Base-by-base conservation (phyloP, 2,797 vertebrate genomes). In the Zenarchopterus dispar region DNA sequence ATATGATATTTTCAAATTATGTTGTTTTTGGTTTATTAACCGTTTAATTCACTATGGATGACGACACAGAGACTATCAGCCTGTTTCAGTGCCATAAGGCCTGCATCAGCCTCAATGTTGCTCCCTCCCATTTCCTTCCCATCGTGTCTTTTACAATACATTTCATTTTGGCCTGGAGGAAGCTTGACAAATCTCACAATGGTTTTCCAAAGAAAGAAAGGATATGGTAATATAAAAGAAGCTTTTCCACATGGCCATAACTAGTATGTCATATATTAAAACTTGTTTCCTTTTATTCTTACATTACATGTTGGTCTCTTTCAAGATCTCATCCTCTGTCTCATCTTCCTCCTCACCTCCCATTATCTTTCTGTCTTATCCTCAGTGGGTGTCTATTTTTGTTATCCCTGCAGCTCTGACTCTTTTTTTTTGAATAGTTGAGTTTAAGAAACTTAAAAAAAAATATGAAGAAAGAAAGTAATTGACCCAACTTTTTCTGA, bases 71-170 rank as follows among this genome's bases (percentile, higher is more conserved):
- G 63, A 62, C 70, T 54, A 41, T 67, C 77, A 84, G 77, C 71
- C 75, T 50, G 51, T 71, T 62, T 59, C 53, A 18, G 36, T 46
- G 50, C 36, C 54, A 15, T 43, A 69, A 69, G 61, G 58, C 56
- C 66, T 42, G 58, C 42, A 49, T 62, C 80, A 82, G 67, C 77
- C 77, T 81, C 69, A 81, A 60, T 85, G 66, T 78, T 72, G 77
- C 61, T 80, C 43, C 54, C 44, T 67, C 49, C 48, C 60, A 5
- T 78, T 82, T 81, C 52, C 42, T 49, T 70, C 49, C 26, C 36
- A 19, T 56, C 21, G 19, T 67, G 60, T 24, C 54, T 80, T 80
- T 79, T 75, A 54, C 47, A 71, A 50, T 78, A 75, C 26, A 79
- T 28, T 79, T 75, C 73, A 75, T 56, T 75, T 70, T 42, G 62